Conservation (phyloP, 2,888 invertebrate genomes). For the Bombylius major region DNA sequence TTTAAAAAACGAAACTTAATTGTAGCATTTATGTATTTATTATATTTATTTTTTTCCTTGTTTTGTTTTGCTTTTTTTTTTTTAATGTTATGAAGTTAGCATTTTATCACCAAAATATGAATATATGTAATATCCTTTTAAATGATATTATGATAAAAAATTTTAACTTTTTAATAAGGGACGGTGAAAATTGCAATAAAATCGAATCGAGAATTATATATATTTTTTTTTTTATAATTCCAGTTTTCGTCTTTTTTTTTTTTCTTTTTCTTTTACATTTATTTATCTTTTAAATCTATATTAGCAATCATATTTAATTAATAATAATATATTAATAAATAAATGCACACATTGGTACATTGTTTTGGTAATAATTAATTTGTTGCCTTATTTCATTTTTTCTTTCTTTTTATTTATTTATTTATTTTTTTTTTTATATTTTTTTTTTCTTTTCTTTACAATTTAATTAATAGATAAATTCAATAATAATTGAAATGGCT, state of each 20-base stretch:
- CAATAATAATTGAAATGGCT: constrained; percentile 30
- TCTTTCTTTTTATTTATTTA: constrained; percentile 15
- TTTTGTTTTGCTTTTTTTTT: too few relatives aligned
- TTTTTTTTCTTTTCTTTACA: constrained; percentile 17
- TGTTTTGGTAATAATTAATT: neutral
- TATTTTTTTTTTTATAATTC: constrained; percentile 4
- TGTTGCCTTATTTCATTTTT: constrained; percentile 8
- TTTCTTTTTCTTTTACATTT: constrained; percentile 6
- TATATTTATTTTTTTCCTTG: too few relatives aligned
- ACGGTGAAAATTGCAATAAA: constrained; percentile 37
- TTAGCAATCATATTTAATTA: neutral
- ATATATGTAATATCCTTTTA: too few relatives aligned
- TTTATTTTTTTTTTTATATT: constrained; percentile 14
- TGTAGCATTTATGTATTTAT: too few relatives aligned
- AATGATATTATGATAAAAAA: neutral
- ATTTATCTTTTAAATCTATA: constrained; percentile 3
- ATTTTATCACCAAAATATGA: too few relatives aligned
- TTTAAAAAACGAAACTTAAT: too few relatives aligned
- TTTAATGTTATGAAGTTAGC: too few relatives aligned
- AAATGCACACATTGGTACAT: constrained; percentile 4
- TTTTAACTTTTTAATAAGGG: constrained; percentile 27
- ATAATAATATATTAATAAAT: constrained; percentile 8
- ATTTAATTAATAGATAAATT: constrained; percentile 24
- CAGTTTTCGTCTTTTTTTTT: constrained; percentile 13
- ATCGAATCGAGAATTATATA: constrained; percentile 22